These are phyloP conservation scores for Parotocinclus haroldoi DNA, from an alignment of 2,797 vertebrate genomes.

Conservation along the genomic window DNA sequence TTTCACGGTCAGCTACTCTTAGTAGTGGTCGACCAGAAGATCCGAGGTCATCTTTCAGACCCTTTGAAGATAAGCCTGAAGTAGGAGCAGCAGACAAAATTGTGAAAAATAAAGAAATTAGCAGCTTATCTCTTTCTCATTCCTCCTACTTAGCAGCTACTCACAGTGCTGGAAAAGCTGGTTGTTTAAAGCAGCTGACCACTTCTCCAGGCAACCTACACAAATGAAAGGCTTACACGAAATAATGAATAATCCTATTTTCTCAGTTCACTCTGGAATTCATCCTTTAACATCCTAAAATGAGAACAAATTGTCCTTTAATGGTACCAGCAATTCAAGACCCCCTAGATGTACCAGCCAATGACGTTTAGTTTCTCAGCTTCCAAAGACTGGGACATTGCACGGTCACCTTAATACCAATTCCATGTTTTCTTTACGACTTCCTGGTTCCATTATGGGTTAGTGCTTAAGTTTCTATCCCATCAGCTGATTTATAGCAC, in stretches of 20 bases:
- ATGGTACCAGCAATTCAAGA: neutral
- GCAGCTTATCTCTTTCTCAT: conserved; percentile 23
- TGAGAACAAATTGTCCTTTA: neutral
- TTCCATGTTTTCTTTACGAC: too few relatives aligned
- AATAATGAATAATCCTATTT: conserved; percentile 26
- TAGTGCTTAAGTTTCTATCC: too few relatives aligned
- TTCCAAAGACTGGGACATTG: too few relatives aligned
- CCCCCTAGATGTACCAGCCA: conserved; percentile 2
- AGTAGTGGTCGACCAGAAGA: conserved; percentile 14
- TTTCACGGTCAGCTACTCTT: conserved; percentile 27
- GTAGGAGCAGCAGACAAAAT: conserved; percentile 6
- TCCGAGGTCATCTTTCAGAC: conserved; percentile 20
- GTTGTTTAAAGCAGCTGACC: conserved; percentile 5
- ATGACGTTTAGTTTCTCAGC: conserved; percentile 5
- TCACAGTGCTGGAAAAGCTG: neutral
- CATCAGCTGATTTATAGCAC: neutral
- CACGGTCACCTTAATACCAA: too few relatives aligned
- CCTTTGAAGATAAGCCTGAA: conserved; percentile 29
- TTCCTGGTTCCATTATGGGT: conserved; percentile 16
- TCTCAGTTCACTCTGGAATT: conserved; percentile 1
- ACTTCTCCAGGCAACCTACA: conserved; percentile 10
- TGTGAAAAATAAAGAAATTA: conserved; percentile 36
- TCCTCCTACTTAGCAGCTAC: neutral
- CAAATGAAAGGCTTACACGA: conserved; percentile 1
- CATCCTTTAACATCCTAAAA: neutral